Conservation (phyloP, 1,140 invertebrate species). For the Solenopsis invicta region DNA sequence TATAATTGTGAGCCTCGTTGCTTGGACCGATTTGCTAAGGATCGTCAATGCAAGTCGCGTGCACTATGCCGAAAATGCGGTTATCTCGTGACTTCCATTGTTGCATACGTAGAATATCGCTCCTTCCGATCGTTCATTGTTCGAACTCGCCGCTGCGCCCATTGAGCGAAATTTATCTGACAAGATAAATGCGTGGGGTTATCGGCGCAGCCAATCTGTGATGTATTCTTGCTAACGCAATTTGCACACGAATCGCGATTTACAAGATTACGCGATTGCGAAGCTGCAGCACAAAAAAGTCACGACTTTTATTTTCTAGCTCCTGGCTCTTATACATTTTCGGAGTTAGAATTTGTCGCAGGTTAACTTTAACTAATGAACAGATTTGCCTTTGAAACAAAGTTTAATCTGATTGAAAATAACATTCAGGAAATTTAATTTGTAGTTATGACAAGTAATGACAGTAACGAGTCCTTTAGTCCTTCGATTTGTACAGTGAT, state of each 20-base stretch:
- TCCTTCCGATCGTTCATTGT: slow-evolving; percentile 37
- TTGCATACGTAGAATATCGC: slow-evolving; percentile 20
- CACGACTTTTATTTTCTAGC: too few relatives aligned
- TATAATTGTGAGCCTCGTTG: background rate
- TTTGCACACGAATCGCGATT: slow-evolving; percentile 1
- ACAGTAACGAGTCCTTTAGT: slow-evolving; percentile 26
- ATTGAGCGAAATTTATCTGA: slow-evolving; percentile 44
- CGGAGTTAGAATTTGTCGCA: background rate
- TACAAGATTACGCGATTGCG: background rate
- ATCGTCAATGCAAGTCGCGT: background rate
- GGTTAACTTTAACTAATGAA: background rate
- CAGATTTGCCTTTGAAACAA: background rate
- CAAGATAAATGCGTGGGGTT: slow-evolving; percentile 17
- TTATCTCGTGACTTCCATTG: background rate
- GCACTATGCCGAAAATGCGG: background rate
- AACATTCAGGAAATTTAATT: background rate
- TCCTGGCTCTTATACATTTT: background rate
- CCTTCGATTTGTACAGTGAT: slow-evolving; percentile 56
- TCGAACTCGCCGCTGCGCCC: background rate
- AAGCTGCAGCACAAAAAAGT: background rate
- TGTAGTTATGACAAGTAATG: background rate
- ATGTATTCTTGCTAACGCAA: slow-evolving; percentile 8
- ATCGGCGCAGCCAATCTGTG: slow-evolving; percentile 24
- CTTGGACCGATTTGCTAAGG: slow-evolving; percentile 7
- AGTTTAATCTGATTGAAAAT: background rate